Base-by-base conservation (phyloP, 2,797 vertebrate genomes). In the Lagorchestes hirsutus region DNA sequence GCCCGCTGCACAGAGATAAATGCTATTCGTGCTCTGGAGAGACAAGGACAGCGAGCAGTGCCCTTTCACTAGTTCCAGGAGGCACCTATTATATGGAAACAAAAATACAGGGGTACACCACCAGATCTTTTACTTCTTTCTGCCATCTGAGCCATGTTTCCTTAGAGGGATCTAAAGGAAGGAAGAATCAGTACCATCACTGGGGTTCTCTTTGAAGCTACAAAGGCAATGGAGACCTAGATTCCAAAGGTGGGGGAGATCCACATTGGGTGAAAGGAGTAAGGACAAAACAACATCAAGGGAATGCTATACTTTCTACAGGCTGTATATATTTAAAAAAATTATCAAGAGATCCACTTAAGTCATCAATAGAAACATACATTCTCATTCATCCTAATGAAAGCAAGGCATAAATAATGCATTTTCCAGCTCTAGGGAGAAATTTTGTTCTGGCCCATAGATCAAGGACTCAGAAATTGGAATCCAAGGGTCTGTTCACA, bases 1-100 rank as follows among this genome's bases (percentile, higher is more conserved):
- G 98, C 98, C 99, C 98, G 98, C 97, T 98, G 98, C 98, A 98
- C 98, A 98, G 98, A 99, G 98, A 99, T 99, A 99, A 98, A 99
- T 99, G 98, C 98, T 99, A 98, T 98, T 98, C 98, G 97, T 98
- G 98, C 98, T 98, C 98, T 97, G 98, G 98, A 98, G 98, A 98
- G 98, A 98, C 99, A 99, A 99, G 98, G 99, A 98, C 98, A 98
- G 97, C 98, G 95, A 97, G 96, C 92, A 87, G 95, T 98, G 98
- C 98, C 98, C 98, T 98, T 98, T 98, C 90, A 96, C 97, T 97
- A 94, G 10, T 98, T 98, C 98, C 97, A 96, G 94, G 97, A 97
- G 98, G 97, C 96, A 96, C 97, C 97, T 98, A 97, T 98, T 97
- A 96, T 96, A 96, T 91, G 95, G 95, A 1, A 11, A 98, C 96